These are phyloP conservation scores for Agrenia bidenticulata DNA, from an alignment of 2,888 invertebrate species.

Conservation along the genomic window DNA sequence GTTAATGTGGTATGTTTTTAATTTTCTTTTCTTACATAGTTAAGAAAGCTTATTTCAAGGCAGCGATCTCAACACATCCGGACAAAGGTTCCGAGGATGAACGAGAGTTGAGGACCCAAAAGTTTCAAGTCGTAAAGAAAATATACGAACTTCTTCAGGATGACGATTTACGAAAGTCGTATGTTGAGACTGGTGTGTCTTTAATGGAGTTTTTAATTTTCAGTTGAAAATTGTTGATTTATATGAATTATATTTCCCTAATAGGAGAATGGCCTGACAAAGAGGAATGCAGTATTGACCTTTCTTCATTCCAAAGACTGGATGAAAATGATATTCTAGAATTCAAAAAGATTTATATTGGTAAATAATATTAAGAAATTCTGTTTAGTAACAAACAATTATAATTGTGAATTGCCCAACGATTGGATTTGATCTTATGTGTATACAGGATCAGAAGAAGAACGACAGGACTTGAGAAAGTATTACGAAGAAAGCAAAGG, in stretches of 20 bases:
- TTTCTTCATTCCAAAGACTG: slow-evolving; percentile 31
- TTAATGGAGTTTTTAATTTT: no score
- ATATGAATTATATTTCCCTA: background rate
- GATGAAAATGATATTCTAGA: slow-evolving; percentile 39
- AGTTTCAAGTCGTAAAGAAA: slow-evolving; percentile 47
- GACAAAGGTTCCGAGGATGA: slow-evolving; percentile 46
- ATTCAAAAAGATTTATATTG: slow-evolving; percentile 45
- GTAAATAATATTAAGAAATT: no score
- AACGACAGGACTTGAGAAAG: slow-evolving; percentile 45
- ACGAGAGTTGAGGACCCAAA: slow-evolving; percentile 43
- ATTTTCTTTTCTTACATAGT: slow-evolving; percentile 30
- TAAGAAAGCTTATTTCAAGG: slow-evolving; percentile 44
- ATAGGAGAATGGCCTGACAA: slow-evolving; percentile 50
- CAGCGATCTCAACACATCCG: slow-evolving; percentile 47
- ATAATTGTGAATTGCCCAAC: no score
- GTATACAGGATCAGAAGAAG: slow-evolving; percentile 47
- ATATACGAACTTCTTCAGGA: slow-evolving; percentile 48
- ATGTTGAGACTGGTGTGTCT: slow-evolving; percentile 48
- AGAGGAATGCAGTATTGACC: slow-evolving; percentile 35
- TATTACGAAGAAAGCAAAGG: slow-evolving; percentile 47
- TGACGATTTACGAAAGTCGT: slow-evolving; percentile 44
- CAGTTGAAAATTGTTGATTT: background rate
- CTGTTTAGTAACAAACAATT: background rate
- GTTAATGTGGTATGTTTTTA: background rate
- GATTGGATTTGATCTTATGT: background rate